Evolutionary conservation across 2,888 invertebrate genomes (phyloP).

Genomic region (Nephrotoma appendiculata): DNA sequence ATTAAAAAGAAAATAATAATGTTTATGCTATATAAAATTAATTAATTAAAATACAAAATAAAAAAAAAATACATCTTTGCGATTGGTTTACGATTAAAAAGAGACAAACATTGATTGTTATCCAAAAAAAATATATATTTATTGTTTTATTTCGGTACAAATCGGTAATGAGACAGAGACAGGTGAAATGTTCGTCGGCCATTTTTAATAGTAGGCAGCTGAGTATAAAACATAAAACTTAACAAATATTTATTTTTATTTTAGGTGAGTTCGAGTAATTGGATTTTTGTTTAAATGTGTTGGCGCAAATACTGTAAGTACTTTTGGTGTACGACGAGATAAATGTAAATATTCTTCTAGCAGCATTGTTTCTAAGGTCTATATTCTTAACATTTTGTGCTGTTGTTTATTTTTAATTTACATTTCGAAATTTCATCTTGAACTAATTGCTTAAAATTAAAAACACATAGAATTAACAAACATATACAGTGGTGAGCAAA

Average conservation of each 20-base stretch:
- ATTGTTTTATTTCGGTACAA: not conserved
- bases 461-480: too few species aligned
- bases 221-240: not conserved
- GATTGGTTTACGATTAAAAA: constrained; percentile 6
- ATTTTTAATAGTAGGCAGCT: not conserved
- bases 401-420: too few species aligned
- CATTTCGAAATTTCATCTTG: too few species aligned
- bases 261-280: not conserved
- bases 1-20: not conserved
- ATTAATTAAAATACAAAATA: constrained; percentile 1
- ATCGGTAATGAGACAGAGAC: not conserved
- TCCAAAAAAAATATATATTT: constrained; percentile 7
- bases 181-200: not conserved
- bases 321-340: too few species aligned
- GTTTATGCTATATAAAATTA: not conserved
- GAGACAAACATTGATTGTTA: constrained; percentile 8
- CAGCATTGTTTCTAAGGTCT: too few species aligned
- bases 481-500: too few species aligned
- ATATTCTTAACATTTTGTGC: too few species aligned
- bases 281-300: not conserved
- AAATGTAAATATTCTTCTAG: too few species aligned
- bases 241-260: not conserved
- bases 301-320: not conserved
- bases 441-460: too few species aligned
- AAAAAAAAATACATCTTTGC: constrained; percentile 2